phyloP scores from a whole-genome alignment of 2,113 vertebrate genomes.

The Prolemur simus region DNA sequence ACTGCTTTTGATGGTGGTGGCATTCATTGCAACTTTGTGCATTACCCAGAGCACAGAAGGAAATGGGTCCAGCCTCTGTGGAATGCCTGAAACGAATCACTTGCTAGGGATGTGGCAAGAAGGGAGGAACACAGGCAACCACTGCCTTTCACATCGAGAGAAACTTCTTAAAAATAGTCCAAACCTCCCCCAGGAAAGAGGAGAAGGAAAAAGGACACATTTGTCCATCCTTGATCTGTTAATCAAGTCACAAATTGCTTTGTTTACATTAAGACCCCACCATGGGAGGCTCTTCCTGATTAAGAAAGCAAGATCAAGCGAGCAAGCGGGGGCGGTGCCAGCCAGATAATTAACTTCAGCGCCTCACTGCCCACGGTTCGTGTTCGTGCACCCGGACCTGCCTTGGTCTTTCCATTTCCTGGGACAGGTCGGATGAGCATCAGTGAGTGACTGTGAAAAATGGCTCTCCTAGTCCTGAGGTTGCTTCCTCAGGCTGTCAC shows the following conservation, averaged over 20 bases:
- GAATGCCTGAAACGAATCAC: neutral
- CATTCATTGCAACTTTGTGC: conserved; percentile 16
- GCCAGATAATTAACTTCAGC: neutral
- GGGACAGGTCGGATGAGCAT: neutral
- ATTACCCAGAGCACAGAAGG: neutral
- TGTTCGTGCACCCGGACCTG: rapidly evolving
- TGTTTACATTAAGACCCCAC: conserved; percentile 34
- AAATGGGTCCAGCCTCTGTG: neutral
- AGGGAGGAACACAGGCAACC: neutral
- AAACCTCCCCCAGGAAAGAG: neutral
- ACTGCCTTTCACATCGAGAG: neutral
- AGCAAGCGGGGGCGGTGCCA: neutral
- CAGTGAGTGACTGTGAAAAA: neutral
- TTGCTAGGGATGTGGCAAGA: neutral
- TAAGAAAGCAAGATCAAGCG: conserved; percentile 29
- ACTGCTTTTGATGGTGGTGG: conserved; percentile 8
- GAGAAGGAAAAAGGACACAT: neutral
- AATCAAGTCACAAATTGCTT: conserved; percentile 14
- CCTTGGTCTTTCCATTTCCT: neutral
- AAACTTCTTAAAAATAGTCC: neutral
- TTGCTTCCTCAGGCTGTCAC: neutral
- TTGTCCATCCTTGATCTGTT: neutral
- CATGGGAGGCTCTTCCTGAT: conserved; percentile 7
- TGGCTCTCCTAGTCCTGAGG: neutral
- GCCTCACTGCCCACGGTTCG: neutral